Conservation (phyloP, 2,888 invertebrate genomes). For the Chalcosyrphus nemorum region DNA sequence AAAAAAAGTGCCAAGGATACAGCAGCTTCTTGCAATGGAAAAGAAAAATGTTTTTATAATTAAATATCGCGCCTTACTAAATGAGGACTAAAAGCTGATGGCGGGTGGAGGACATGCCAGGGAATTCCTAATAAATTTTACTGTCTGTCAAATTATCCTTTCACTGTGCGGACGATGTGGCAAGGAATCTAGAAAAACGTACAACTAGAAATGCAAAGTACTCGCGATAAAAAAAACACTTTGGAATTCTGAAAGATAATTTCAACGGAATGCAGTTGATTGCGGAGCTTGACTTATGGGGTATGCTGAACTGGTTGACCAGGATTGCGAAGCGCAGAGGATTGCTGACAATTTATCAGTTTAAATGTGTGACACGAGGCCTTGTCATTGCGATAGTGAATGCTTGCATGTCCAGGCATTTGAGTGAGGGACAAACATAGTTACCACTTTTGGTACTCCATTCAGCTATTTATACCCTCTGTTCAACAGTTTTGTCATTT, state of each 20-base stretch:
- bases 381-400: too few relatives aligned
- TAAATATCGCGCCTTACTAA: constrained; percentile 63
- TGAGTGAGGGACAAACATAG: too few relatives aligned
- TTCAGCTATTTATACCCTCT: too few relatives aligned
- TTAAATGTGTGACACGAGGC: too few relatives aligned
- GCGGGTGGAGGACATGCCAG: background rate
- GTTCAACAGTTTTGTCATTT: too few relatives aligned
- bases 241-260: constrained; percentile 13
- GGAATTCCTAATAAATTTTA: constrained; percentile 64
- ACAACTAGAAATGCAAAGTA: constrained; percentile 5
- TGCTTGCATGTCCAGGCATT: too few relatives aligned
- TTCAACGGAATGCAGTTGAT: constrained; percentile 20
- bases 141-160: constrained; percentile 62
- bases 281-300: constrained; percentile 23
- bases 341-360: too few relatives aligned
- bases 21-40: constrained; percentile 36
- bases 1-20: constrained; percentile 35
- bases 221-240: constrained; percentile 14
- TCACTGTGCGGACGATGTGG: constrained; percentile 21
- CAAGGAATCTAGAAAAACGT: background rate
- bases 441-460: too few relatives aligned
- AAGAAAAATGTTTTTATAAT: constrained; percentile 72
- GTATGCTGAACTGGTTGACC: constrained; percentile 33
- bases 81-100: constrained; percentile 46
- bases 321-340: background rate